phyloP scores from a whole-genome alignment of 1,140 invertebrate genomes.

The Lerema accius region DNA sequence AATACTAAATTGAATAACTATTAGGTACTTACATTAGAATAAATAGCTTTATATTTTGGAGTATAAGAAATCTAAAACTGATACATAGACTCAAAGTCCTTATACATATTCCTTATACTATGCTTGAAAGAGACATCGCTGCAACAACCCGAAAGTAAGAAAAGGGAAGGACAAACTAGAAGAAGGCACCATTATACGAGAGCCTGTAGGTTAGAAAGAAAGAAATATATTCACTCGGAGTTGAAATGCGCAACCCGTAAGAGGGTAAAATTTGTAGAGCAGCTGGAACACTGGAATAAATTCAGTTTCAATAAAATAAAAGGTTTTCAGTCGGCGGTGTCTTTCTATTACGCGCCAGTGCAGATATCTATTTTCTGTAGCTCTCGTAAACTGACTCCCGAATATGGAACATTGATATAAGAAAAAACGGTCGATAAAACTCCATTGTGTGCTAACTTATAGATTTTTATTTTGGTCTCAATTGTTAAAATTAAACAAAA shows the following conservation, averaged over 20 bases:
- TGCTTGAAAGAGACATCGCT: constrained; percentile 17
- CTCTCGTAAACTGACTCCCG: background rate
- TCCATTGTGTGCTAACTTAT: constrained; percentile 14
- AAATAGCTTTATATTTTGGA: too few relatives aligned
- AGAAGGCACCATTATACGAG: constrained; percentile 3
- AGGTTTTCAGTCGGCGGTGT: constrained; percentile 40
- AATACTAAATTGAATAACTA: too few relatives aligned
- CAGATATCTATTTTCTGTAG: background rate
- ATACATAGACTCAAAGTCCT: too few relatives aligned
- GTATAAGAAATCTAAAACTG: too few relatives aligned
- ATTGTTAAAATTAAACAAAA: too few relatives aligned
- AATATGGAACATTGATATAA: background rate
- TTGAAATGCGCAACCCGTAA: constrained; percentile 49
- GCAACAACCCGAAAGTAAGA: background rate
- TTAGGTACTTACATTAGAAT: too few relatives aligned
- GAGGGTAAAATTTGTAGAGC: constrained; percentile 47
- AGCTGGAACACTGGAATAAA: constrained; percentile 49
- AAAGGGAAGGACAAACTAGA: background rate
- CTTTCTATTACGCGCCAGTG: constrained; percentile 32
- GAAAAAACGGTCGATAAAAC: too few relatives aligned
- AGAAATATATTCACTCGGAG: constrained; percentile 31
- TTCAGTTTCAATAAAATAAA: constrained; percentile 63
- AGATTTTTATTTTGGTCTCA: constrained; percentile 11
- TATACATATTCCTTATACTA: too few relatives aligned
- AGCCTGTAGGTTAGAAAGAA: constrained; percentile 36